Base-by-base conservation (phyloP, 2,797 vertebrate genomes). In the Toxotes lorentzi region DNA sequence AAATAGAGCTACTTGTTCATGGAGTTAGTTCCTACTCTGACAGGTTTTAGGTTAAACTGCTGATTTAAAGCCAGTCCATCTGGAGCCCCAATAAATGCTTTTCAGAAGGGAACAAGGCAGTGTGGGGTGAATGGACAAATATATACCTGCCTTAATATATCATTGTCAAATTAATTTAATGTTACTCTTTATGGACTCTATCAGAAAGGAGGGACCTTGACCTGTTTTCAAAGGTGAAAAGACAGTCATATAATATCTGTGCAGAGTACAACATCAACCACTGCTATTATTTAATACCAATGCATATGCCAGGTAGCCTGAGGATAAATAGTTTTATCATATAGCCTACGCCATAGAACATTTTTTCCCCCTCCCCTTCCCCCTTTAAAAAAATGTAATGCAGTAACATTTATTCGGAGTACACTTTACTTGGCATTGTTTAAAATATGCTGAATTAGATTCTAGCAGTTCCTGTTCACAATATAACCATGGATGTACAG, bases 21-120 rank as follows among this genome's bases (percentile, higher is more conserved):
- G 40, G 72, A 87, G 83, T 90, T 86, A 82, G 65, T 83, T 75
- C 67, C 78, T 70, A 68, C 73, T 86, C 68, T 90, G 89, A 89
- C 86, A 90, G 88, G 76, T 82, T 93, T 88, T 72, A 86, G 86
- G 86, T 93, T 91, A 86, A 92, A 92, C 86, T 87, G 76, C 79
- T 87, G 83, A 89, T 92, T 93, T 92, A 92, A 86, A 92, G 84
- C 71, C 75, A 83, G 89, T 88, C 86, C 86, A 91, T 91, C 92
- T 92, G 85, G 88, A 88, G 81, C 66, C 3, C 43, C 77, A 89
- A 72, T 86, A 81, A 88, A 92, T 88, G 77, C 82, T 78, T 87
- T 85, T 85, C 70, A 75, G 41, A 80, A 53, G 58, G 35, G 27
- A 78, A 65, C 27, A 3, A 73, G 50, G 30, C 70, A 50, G 30